Percentiles rank a stretch among this genome's conserved stretches.
These are phyloP conservation scores for Drosophila falleni DNA, from an alignment of 2,888 invertebrate genomes.

Conservation along the genomic window DNA sequence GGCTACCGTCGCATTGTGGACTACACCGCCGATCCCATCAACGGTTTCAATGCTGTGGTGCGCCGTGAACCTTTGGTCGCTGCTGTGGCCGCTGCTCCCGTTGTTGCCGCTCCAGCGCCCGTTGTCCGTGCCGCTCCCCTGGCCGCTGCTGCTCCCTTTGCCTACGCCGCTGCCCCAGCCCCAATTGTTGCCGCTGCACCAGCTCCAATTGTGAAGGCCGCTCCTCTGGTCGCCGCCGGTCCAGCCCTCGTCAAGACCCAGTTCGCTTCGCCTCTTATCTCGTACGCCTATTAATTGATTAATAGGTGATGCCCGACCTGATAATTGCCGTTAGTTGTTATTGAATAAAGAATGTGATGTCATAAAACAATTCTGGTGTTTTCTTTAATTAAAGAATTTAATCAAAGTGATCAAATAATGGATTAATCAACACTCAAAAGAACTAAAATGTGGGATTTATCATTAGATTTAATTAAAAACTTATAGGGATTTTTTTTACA, in stretches of 20 bases:
- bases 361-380: conserved; percentile 25
- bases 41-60: conserved; percentile 85
- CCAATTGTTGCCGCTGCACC: conserved; percentile 43
- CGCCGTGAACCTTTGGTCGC: conserved; percentile 83
- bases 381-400: not conserved
- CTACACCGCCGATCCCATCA: conserved; percentile 85
- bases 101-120: conserved; percentile 68
- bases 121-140: conserved; percentile 63
- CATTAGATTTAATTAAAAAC: too few relatives aligned
- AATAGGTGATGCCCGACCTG: conserved; percentile 61
- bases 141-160: conserved; percentile 56
- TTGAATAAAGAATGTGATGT: conserved; percentile 79
- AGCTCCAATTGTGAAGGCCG: conserved; percentile 59
- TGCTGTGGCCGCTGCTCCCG: conserved; percentile 73
- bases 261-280: conserved; percentile 83
- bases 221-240: conserved; percentile 73
- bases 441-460: not conserved
- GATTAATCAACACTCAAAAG: not conserved
- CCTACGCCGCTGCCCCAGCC: conserved; percentile 69
- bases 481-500: not conserved
- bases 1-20: conserved; percentile 85
- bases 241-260: conserved; percentile 82
- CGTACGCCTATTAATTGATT: conserved; percentile 79
- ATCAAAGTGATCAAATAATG: not conserved
- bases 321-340: conserved; percentile 81